phyloP scores from a whole-genome alignment of 2,113 vertebrate species.

The Eublepharis macularius region DNA sequence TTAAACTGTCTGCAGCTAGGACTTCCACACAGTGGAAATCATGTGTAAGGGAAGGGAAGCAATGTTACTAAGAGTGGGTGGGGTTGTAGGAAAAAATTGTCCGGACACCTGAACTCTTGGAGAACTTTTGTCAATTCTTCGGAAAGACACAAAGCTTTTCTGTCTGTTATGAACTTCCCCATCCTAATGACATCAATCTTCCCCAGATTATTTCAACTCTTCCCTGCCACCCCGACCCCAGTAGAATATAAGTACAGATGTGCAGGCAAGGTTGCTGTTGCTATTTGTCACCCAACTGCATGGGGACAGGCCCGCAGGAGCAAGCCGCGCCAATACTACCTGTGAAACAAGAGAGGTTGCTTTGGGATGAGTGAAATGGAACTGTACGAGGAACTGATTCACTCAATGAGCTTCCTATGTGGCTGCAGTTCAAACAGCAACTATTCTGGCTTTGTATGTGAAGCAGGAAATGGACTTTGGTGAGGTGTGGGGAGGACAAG shows the following conservation, averaged over 20 bases:
- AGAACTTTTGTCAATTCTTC: neutral
- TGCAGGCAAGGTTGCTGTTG: neutral
- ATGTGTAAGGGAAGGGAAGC: neutral
- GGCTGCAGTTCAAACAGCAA: neutral
- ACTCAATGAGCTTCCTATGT: neutral
- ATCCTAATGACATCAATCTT: neutral
- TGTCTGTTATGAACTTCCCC: neutral
- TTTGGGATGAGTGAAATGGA: neutral
- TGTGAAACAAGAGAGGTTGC: neutral
- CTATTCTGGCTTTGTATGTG: neutral
- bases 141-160: neutral
- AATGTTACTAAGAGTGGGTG: neutral
- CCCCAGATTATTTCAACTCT: neutral
- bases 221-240: neutral
- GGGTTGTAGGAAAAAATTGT: neutral
- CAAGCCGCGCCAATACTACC: neutral
- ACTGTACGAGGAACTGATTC: neutral
- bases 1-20: neutral
- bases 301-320: neutral
- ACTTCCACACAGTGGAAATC: neutral
- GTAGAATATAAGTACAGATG: neutral
- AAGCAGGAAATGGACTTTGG: neutral
- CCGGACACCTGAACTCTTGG: neutral
- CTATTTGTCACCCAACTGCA: neutral
- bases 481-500: no score